Conservation (phyloP, 2,888 invertebrate genomes). For the Sinodicranocentrus sp. region DNA sequence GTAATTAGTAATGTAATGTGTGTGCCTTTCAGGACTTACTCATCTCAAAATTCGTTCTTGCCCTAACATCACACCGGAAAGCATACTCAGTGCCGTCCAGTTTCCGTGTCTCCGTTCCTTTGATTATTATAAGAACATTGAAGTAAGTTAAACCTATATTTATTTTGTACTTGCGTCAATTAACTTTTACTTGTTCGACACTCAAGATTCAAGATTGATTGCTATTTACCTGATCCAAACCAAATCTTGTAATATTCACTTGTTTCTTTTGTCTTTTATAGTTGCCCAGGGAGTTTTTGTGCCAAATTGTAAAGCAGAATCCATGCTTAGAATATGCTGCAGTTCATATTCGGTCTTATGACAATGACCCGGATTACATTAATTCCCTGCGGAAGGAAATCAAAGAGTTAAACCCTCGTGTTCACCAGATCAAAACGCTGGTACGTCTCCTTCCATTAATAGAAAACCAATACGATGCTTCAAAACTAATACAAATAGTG, state of each 20-base stretch:
- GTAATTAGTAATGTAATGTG: no score
- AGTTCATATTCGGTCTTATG: constrained; percentile 37
- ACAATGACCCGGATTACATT: constrained; percentile 26
- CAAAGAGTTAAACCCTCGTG: constrained; percentile 40
- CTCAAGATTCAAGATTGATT: no score
- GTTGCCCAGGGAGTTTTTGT: constrained; percentile 47
- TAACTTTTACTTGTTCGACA: no score
- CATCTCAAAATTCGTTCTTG: constrained; percentile 60
- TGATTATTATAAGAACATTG: constrained; percentile 46
- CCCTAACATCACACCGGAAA: constrained; percentile 40
- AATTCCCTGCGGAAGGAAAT: constrained; percentile 19
- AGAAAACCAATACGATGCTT: neutral
- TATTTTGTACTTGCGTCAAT: neutral
- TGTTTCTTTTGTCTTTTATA: constrained; percentile 34
- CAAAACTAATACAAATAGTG: neutral
- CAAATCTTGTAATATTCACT: neutral
- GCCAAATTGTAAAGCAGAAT: constrained; percentile 54
- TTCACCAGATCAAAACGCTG: constrained; percentile 36
- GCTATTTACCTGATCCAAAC: no score
- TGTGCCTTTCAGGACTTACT: constrained; percentile 40
- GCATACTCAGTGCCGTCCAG: constrained; percentile 29
- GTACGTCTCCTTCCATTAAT: no score
- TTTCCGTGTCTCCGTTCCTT: constrained; percentile 38
- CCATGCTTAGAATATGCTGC: constrained; percentile 60
- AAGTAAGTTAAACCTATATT: constrained; percentile 32